These are phyloP conservation scores for Lamprotornis superbus DNA, from an alignment of 2,113 vertebrate species.

Conservation along the genomic window DNA sequence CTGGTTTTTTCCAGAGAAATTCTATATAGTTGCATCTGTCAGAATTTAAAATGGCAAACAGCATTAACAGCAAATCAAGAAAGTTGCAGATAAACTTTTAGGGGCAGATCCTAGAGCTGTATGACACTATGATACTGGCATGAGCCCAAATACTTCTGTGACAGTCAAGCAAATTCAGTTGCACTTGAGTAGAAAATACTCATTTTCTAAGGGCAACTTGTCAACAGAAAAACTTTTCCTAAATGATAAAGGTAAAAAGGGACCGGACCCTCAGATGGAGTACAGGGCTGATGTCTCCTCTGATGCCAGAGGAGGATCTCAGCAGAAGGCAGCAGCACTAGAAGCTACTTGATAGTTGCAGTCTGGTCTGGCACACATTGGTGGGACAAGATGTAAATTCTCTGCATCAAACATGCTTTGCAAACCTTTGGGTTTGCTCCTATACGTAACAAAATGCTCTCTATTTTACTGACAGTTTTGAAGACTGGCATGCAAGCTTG, in stretches of 20 bases:
- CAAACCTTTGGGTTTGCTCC: not conserved
- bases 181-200: not conserved
- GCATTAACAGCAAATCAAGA: not conserved
- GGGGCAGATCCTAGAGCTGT: not conserved
- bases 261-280: not conserved
- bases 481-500: not conserved
- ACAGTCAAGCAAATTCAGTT: not conserved
- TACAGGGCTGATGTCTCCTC: not conserved
- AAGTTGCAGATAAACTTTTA: not conserved
- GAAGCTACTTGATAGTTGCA: not conserved
- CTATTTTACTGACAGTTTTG: not conserved
- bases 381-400: not conserved
- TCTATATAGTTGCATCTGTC: not conserved
- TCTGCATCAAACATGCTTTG: not conserved
- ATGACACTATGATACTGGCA: not conserved
- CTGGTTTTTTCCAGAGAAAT: not conserved
- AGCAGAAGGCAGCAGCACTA: not conserved
- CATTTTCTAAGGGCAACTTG: not conserved
- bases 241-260: not conserved
- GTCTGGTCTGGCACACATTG: not conserved
- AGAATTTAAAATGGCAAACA: not conserved
- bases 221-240: not conserved
- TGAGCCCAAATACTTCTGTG: not conserved
- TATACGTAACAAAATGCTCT: not conserved
- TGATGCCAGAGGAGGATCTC: not conserved